Base-by-base conservation (phyloP, 2,113 vertebrate genomes). In the Nothobranchius kuhntae region DNA sequence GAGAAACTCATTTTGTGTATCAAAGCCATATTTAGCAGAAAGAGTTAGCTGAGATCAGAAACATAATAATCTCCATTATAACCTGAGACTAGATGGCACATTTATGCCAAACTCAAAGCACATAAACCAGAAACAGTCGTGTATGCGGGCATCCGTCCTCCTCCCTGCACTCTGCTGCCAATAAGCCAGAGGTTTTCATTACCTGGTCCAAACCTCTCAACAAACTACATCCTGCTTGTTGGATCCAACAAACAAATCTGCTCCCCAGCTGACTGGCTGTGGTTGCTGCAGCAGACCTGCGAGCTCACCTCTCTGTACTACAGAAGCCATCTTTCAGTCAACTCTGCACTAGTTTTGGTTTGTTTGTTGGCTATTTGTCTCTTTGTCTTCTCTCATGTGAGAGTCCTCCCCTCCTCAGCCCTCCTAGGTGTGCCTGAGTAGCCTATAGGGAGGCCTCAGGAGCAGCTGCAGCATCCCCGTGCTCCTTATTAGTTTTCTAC, bases 211-310 rank as follows among this genome's bases (percentile, higher is more conserved):
- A 81, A 71, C 67, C 30, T 1, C 3, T 10, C 36, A 2, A 82
- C 77, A 61, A 26, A 68, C 45, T 73, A 58, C 85, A 84, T 89
- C 89, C 82, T 88, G 90, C 71, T 69, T 62, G 36, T 65, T 85
- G 61, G 58, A 69, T 46, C 61, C 9, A 7, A 79, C 69, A 48
- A 52, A 61, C 24, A 72, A 80, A 74, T 78, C 64, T 63, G 56
- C 44, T 70, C 46, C 56, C 54, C 52, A 45, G 48, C 75, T 57
- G 13, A 62, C 58, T 17, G 53, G 44, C 65, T 48, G 76, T 6
- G 38, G 4, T 40, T 40, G 38, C 38, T 40, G 38, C 38, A 40
- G 38, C 38, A 71, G 68, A 58, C 38, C n/a, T 53, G 61, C 44
- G 45, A 55, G 58, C 48, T 13, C 47, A 56, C 58, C 40, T 47